Conservation (phyloP, 1,140 invertebrate genomes). For the Coelopa frigida region DNA sequence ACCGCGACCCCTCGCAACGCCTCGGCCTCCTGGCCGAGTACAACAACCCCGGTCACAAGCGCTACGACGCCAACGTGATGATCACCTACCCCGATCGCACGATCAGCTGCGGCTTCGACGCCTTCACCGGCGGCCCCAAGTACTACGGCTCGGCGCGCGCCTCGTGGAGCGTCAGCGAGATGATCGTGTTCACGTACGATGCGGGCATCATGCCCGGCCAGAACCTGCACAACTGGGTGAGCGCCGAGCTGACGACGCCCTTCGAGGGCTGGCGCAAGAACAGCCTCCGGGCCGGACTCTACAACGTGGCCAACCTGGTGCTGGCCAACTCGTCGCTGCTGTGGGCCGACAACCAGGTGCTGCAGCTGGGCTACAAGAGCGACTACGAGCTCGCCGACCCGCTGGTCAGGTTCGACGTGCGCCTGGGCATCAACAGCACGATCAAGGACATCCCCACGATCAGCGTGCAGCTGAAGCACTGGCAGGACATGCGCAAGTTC, state of each 20-base stretch:
- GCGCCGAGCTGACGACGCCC: slow-evolving; percentile 57
- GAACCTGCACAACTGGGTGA: slow-evolving; percentile 45
- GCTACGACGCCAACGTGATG: slow-evolving; percentile 54
- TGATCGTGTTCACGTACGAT: slow-evolving; percentile 48
- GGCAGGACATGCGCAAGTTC: slow-evolving; percentile 45
- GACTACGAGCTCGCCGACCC: slow-evolving; percentile 42
- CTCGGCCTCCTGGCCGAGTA: slow-evolving; percentile 29
- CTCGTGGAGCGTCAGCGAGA: slow-evolving; percentile 52
- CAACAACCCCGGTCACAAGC: slow-evolving; percentile 47
- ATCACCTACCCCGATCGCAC: slow-evolving; percentile 66
- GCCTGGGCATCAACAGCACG: slow-evolving; percentile 51
- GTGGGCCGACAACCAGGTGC: slow-evolving; percentile 54
- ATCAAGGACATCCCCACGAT: slow-evolving; percentile 51
- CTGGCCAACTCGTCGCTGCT: slow-evolving; percentile 41
- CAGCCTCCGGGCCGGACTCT: slow-evolving; percentile 49
- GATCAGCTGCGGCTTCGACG: slow-evolving; percentile 56
- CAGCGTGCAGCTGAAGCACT: slow-evolving; percentile 50
- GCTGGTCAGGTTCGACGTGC: slow-evolving; percentile 46
- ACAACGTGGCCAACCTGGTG: slow-evolving; percentile 30
- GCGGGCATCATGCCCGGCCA: slow-evolving; percentile 36
- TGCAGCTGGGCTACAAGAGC: slow-evolving; percentile 49
- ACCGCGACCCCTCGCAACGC: slow-evolving; percentile 65
- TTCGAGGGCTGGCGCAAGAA: slow-evolving; percentile 67
- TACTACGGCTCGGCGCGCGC: slow-evolving; percentile 47
- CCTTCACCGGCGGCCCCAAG: slow-evolving; percentile 43